These are phyloP conservation scores for Chirona hameri DNA, from an alignment of 2,888 invertebrate species.

Conservation along the genomic window DNA sequence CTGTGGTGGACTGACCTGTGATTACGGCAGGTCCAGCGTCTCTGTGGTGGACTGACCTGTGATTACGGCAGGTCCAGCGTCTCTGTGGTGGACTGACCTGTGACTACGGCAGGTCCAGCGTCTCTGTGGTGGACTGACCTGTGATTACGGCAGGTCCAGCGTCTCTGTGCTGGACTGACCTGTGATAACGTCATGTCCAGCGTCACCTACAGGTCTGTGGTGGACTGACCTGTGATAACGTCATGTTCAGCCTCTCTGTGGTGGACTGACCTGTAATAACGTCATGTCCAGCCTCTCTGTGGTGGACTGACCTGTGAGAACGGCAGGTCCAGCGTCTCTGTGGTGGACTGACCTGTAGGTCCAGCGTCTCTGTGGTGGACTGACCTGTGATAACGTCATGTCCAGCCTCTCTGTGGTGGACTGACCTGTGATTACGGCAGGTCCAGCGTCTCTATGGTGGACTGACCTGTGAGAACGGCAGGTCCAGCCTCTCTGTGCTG, in stretches of 20 bases:
- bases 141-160: too few species aligned
- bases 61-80: too few species aligned
- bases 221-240: too few species aligned
- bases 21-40: constrained; percentile 7
- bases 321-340: not conserved
- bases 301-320: too few species aligned
- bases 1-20: not conserved
- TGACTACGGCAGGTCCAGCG: constrained; percentile 14
- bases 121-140: too few species aligned
- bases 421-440: too few species aligned
- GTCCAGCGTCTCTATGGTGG: not conserved
- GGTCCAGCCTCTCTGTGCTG: constrained; percentile 9
- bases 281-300: not conserved
- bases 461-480: constrained; percentile 24
- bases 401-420: too few species aligned
- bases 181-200: constrained; percentile 12
- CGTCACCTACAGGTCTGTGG: too few species aligned
- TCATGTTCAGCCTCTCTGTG: not conserved
- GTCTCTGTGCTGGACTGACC: not conserved
- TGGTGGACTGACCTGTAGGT: not conserved
- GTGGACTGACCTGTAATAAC: not conserved
- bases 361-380: constrained; percentile 12
- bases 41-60: too few species aligned
- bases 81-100: not conserved
- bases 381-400: too few species aligned